Evolutionary conservation across 2,888 invertebrate species (phyloP), one percentile per base, ranked within the genome.

Genomic region (Maniola hyperantus): DNA sequence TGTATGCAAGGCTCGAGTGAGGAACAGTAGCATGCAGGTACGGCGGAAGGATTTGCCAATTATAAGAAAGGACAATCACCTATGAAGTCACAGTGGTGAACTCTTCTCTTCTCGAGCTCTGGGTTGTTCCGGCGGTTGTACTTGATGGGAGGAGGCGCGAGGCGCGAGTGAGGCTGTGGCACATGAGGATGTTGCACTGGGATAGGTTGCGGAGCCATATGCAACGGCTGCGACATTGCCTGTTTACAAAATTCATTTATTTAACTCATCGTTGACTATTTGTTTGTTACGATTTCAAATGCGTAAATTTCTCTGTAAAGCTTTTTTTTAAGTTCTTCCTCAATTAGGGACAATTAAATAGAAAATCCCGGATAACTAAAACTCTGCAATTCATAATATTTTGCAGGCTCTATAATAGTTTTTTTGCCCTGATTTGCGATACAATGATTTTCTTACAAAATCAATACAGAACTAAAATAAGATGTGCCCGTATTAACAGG

Each of bases 101-200:
- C 98, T 82, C 99, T 93, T 76, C 99, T 93, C 88, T 99, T 99
- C 88, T 99, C 99, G 77, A 99, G 91, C 86, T 99, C 99, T 0
- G 99, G 99, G 91, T 99, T 99, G 89, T 99, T 99, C 83, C 98
- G 94, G 74, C 99, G 93, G 93, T 99, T 99, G 92, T 97, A 98
- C 82, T 96, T 97, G 72, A 94, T 85, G 36, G 91, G 83, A 72
- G 79, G 82, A 64, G 81, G 86, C 36, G 84, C 82, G 6, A 90
- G 85, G 10, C 90, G 81, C 44, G 89, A 79, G 77, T 91, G 87
- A 33, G 76, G 68, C 48, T 83, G 75, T 39, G 79, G 72, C 67
- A 78, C 76, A 53, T 73, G 73, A 60, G 64, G 76, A 57, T 71
- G 75, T 61, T 67, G 77, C 51, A 69, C 73, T 46, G 72, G 75